phyloP scores from a whole-genome alignment of 2,113 vertebrate species.

The Pangasianodon hypophthalmus region DNA sequence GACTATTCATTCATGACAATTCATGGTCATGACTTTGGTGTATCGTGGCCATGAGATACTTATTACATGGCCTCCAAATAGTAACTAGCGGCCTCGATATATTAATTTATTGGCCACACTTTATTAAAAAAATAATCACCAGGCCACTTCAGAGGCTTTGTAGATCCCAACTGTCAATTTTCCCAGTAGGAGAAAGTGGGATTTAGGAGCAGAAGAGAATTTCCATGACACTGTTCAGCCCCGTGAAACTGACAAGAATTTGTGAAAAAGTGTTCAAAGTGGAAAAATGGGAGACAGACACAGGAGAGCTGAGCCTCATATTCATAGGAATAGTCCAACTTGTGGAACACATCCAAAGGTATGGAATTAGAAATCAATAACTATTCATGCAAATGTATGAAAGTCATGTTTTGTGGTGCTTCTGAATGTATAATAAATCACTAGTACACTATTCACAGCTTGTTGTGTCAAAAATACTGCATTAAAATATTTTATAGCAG shows the following conservation, averaged over 20 bases:
- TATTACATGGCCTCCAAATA: neutral
- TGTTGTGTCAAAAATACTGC: neutral
- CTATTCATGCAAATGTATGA: neutral
- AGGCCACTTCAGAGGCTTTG: neutral
- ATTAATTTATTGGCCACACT: neutral
- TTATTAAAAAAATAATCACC: neutral
- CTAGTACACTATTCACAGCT: neutral
- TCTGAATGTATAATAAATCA: neutral
- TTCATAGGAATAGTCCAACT: neutral
- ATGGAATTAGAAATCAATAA: slow-evolving; percentile 3
- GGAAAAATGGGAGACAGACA: neutral
- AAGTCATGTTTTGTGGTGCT: neutral
- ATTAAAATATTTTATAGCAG: neutral
- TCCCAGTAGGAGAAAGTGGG: neutral
- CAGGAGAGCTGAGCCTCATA: neutral
- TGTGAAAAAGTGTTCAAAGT: neutral
- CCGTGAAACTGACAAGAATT: neutral
- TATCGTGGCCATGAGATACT: neutral
- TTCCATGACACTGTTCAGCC: neutral
- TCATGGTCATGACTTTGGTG: neutral
- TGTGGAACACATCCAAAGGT: neutral
- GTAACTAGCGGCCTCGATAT: neutral
- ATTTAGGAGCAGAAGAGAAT: neutral
- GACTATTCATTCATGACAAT: neutral
- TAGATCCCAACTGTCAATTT: neutral